Evolutionary conservation across 1,140 invertebrate species (phyloP), one percentile per base, ranked within the genome.

Genomic region (Hyles euphorbiae): DNA sequence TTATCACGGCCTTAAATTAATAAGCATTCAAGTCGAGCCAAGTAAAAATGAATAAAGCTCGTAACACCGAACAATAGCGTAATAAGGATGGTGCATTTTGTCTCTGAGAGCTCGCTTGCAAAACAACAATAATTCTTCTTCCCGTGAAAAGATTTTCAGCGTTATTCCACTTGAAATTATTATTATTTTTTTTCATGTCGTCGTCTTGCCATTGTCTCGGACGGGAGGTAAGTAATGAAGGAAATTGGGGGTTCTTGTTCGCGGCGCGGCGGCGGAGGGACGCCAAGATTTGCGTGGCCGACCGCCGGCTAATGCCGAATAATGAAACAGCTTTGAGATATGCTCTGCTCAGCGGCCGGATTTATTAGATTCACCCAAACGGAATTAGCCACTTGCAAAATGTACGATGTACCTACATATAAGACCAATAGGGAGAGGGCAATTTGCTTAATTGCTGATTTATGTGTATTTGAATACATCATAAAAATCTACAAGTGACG

Each of bases 131-230:
- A 87, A 84, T 87, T 88, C 83, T 83, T 84, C 73, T 81, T 83
- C 74, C 85, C 74, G 74, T 88, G 85, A 88, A 88, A 88, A 88
- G 85, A 87, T 88, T 88, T 87, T 85, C 83, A 88, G 81, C 83
- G 81, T 85, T 88, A 88, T 85, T 88, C 83, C 83, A 88, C 85
- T 88, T 88, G 83, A 88, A 87, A 87, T 88, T 88, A 86, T 87
- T 87, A 87, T 86, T 79, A 67, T 83, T 81, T 87, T 85, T n/a
- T 83, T 86, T 86, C 75, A 77, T 81, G 79, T 83, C 77, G 70
- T 83, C 78, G 78, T 88, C 85, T 86, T 88, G 74, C 83, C 74
- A 86, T 88, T 88, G 85, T 88, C 85, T 88, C 83, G 83, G 76
- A 68, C 67, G 71, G 69, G 76, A 87, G 81, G 85, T 87, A 87